phyloP scores from a whole-genome alignment of 2,113 vertebrate genomes.

The Lepidothrix coronata region DNA sequence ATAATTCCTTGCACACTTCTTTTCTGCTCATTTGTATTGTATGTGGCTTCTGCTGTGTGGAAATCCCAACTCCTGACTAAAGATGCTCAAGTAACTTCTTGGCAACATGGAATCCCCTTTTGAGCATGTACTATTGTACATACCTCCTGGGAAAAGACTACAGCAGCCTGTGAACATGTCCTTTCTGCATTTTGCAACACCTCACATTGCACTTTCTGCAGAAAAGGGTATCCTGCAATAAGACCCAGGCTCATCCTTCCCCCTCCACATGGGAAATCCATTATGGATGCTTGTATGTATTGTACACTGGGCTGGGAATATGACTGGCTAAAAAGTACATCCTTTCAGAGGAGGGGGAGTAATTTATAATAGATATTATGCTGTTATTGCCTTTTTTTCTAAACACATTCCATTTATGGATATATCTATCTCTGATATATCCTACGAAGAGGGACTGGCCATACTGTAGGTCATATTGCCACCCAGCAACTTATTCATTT shows the following conservation, averaged over 20 bases:
- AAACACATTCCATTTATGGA: not conserved
- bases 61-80: not conserved
- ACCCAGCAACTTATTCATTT: not conserved
- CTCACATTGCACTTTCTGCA: not conserved
- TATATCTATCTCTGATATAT: not conserved
- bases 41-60: not conserved
- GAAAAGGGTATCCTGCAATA: not conserved
- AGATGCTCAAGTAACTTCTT: not conserved
- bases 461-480: not conserved
- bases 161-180: not conserved
- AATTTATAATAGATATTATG: not conserved
- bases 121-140: not conserved
- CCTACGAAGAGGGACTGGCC: not conserved
- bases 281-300: not conserved
- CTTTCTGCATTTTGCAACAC: not conserved
- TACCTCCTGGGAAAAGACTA: not conserved
- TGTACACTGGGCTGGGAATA: not conserved
- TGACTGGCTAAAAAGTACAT: not conserved
- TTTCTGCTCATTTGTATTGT: not conserved
- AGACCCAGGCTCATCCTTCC: not conserved
- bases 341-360: not conserved
- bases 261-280: not conserved
- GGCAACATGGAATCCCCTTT: not conserved
- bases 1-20: not conserved
- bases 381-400: not conserved